Conservation (phyloP, 2,888 invertebrate genomes). For the Prosapia bicincta region DNA sequence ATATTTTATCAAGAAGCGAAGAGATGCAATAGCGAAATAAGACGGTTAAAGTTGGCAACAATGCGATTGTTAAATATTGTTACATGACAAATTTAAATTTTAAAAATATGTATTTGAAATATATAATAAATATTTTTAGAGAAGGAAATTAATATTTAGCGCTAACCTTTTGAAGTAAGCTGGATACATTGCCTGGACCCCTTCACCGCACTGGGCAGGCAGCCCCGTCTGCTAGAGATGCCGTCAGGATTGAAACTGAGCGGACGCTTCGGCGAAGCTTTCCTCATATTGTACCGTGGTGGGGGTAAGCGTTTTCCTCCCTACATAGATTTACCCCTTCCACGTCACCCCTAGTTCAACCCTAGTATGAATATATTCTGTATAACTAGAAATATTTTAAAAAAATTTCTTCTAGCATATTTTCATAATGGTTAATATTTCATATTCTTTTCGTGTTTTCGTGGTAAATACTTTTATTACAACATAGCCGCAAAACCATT, state of each 20-base stretch:
- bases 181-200: neutral
- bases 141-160: too few relatives aligned
- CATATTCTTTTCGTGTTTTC: too few relatives aligned
- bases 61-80: neutral
- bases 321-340: neutral
- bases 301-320: neutral
- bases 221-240: neutral
- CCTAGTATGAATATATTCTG: neutral
- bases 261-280: neutral
- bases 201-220: neutral
- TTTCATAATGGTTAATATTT: too few relatives aligned
- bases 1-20: too few relatives aligned
- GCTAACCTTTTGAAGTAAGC: neutral
- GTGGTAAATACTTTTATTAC: too few relatives aligned
- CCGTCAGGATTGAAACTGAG: neutral
- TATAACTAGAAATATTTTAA: too few relatives aligned
- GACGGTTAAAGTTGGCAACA: neutral
- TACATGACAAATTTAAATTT: neutral
- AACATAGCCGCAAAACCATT: too few relatives aligned
- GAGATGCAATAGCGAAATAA: too few relatives aligned
- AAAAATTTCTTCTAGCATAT: too few relatives aligned
- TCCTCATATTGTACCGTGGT: neutral
- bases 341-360: neutral
- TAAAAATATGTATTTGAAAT: too few relatives aligned
- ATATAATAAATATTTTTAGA: too few relatives aligned